Conservation (phyloP, 1,140 invertebrate genomes). For the Diuraphis noxia region DNA sequence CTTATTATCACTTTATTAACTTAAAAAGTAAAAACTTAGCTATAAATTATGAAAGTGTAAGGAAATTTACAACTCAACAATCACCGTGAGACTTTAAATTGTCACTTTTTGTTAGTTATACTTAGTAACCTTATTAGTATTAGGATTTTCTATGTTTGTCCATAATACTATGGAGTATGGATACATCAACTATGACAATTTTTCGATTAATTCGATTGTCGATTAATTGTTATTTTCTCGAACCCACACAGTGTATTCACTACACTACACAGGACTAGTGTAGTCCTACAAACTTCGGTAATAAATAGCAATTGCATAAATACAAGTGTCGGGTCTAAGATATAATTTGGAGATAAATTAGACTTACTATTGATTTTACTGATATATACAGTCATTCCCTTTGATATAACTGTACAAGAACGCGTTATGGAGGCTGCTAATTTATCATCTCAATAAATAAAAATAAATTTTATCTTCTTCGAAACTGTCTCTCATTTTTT, state of each 20-base stretch:
- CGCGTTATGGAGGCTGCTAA: background rate
- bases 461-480: background rate
- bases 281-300: background rate
- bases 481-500: background rate
- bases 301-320: background rate
- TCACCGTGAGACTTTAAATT: background rate
- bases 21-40: too few relatives aligned
- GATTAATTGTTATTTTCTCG: background rate
- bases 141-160: background rate
- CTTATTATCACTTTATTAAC: too few relatives aligned
- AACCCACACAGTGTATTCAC: background rate
- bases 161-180: too few relatives aligned
- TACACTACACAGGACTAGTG: too few relatives aligned
- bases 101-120: background rate
- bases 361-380: background rate
- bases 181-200: background rate
- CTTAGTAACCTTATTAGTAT: too few relatives aligned
- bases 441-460: background rate
- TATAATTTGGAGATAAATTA: slow-evolving; percentile 1
- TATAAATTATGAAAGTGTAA: too few relatives aligned
- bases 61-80: background rate
- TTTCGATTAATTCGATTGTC: background rate
- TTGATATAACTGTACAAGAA: background rate
- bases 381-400: background rate
- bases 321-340: background rate